Base-by-base conservation (phyloP, 2,888 invertebrate species). In the Mythimna ferrago region DNA sequence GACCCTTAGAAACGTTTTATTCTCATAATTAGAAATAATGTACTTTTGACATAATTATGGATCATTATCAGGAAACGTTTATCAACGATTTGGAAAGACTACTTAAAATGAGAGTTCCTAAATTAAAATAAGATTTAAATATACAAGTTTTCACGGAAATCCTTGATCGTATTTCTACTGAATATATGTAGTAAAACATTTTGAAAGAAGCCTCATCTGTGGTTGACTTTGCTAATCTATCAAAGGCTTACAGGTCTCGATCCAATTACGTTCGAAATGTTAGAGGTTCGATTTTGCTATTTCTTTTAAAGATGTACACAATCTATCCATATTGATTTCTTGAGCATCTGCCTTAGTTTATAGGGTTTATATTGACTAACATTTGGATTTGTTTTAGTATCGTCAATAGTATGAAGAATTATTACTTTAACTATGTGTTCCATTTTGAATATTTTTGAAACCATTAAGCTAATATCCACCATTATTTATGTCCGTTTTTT, bases 181-280 rank as follows among this genome's bases (percentile, higher is more conserved):
- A 5, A 14, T 44, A 16, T n/a, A 21, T 26, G 16, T 48, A 48
- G 19, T 16, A 56, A 26, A 21, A 26, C 6, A 48, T n/a, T 16
- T 4, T 19, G 3, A 41, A 35, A 32, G 5, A 7, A 41, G 7
- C 19, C 76, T n/a, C 5, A 51, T 9, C 26, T 65, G 32, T 5
- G 14, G 14, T 35, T 73, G 38, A 57, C 35, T 35, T 77, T 51
- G 2, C 14, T 58, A 35, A 68, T 53, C 9, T 32, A 16, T 75
- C 11, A 35, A 54, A 72, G 57, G 14, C 11, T 35, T n/a, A 26
- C 19, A 35, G 48, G 1, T 53, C 6, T 19, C 19, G 41, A 48
- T 44, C 11, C 16, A 56, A 26, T 19, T 19, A n/a, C 16, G 19
- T 63, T 35, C 0, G 3, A 38, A 63, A 75, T 73, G 51, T 41